A percentile compares a stretch with the other conserved stretches of the same genome.
Evolutionary conservation across 2,797 vertebrate genomes (phyloP).

Genomic region (Pachyuromys duprasi): DNA sequence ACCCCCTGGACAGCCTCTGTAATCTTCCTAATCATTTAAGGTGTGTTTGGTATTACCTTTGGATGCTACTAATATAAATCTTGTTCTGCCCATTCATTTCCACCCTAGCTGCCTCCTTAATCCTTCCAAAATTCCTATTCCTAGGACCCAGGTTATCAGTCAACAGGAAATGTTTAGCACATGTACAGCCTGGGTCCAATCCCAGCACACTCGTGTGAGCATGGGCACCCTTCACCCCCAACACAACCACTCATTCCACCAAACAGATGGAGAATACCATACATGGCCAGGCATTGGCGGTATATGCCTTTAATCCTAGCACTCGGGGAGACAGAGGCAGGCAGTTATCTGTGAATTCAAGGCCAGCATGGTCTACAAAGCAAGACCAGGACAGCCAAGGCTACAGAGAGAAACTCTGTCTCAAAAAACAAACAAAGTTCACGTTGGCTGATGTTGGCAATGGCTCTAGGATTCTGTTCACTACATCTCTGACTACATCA

Average conservation of each 20-base stretch:
- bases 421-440: not conserved
- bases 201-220: not conserved
- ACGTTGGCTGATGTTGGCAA: not conserved
- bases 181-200: not conserved
- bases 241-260: not conserved
- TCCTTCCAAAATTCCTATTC: not conserved
- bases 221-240: no score
- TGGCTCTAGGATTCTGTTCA: no score
- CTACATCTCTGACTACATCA: not conserved
- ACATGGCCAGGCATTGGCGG: not conserved
- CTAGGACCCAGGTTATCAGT: not conserved
- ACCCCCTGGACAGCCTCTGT: not conserved
- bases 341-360: not conserved
- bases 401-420: not conserved
- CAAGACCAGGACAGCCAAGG: not conserved
- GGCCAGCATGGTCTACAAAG: not conserved
- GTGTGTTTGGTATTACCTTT: not conserved
- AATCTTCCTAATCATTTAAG: not conserved
- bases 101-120: not conserved
- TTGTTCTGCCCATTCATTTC: not conserved
- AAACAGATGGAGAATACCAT: not conserved
- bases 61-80: not conserved
- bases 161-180: not conserved
- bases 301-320: not conserved
- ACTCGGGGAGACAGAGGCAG: not conserved